phyloP scores from a whole-genome alignment of 2,113 vertebrate species.

The Cephalophus harveyi region DNA sequence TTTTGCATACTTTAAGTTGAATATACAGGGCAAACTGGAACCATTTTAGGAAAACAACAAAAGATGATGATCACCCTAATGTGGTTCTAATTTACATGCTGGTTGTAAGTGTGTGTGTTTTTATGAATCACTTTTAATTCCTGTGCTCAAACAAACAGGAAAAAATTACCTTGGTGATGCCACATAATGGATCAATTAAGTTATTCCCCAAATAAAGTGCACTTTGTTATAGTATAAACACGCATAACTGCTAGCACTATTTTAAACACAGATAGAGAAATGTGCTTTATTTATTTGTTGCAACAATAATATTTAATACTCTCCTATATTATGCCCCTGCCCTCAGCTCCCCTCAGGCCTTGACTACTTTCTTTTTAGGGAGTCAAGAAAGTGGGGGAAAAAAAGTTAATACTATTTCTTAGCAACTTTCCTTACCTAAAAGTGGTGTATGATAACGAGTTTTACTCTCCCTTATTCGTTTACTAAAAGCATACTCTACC shows the following conservation, averaged over 20 bases:
- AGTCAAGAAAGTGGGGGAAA: background rate
- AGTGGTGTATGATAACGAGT: background rate
- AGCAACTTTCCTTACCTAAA: background rate
- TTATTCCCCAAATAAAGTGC: background rate
- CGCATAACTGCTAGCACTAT: background rate
- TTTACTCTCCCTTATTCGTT: background rate
- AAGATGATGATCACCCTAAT: background rate
- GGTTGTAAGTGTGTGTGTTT: background rate
- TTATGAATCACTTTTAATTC: constrained; percentile 50
- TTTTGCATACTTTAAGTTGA: background rate
- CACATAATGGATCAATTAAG: constrained; percentile 54
- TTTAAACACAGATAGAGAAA: background rate
- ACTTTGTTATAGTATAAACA: background rate
- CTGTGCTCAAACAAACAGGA: constrained; percentile 41
- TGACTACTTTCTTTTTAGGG: background rate
- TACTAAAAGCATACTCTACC: background rate
- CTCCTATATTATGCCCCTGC: background rate
- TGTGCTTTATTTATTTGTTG: background rate
- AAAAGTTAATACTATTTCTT: background rate
- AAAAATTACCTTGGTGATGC: constrained; percentile 35
- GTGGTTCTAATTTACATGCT: constrained; percentile 8
- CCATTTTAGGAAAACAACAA: background rate
- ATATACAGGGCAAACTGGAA: background rate
- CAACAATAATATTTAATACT: background rate
- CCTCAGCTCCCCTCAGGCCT: background rate